Evolutionary conservation across 1,140 invertebrate species (phyloP).

Genomic region (Elymnias hypermnestra): DNA sequence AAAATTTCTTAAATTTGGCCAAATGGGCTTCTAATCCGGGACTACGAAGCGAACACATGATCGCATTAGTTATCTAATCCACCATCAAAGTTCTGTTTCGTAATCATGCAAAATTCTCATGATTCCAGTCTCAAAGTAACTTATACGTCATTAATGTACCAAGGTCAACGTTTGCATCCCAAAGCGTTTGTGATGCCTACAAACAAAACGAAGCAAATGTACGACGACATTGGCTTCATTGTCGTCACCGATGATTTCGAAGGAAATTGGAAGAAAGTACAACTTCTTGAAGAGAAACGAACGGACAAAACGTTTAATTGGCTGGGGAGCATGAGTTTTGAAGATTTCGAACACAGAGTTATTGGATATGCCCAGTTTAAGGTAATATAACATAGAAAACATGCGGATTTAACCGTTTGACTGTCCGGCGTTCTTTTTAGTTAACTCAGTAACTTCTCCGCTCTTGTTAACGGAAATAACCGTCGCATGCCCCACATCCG

Average conservation of each 20-base stretch:
- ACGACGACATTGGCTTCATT: constrained; percentile 49
- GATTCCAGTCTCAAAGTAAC: constrained; percentile 37
- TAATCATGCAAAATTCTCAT: neutral
- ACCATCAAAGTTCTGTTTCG: no score
- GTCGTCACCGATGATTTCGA: constrained; percentile 22
- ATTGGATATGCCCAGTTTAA: constrained; percentile 38
- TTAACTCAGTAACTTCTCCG: no score
- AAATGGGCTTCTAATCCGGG: no score
- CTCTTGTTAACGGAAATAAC: no score
- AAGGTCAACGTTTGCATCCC: constrained; percentile 16
- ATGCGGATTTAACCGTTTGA: no score
- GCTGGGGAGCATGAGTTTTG: constrained; percentile 26
- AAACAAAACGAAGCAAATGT: constrained; percentile 31
- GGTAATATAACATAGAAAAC: constrained; percentile 31
- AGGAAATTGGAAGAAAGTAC: constrained; percentile 20
- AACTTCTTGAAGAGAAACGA: constrained; percentile 26
- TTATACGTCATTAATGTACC: constrained; percentile 37
- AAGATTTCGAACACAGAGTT: constrained; percentile 28
- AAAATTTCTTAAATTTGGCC: no score
- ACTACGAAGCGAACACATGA: no score
- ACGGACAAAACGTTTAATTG: constrained; percentile 38
- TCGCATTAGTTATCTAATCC: no score
- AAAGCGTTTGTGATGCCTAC: constrained; percentile 39
- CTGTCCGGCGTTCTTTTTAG: no score
- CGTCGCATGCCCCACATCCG: no score